Percentiles rank a stretch among this genome's conserved stretches.
Evolutionary conservation across 2,888 invertebrate genomes (phyloP).

Genomic region (Ochropleura plecta): DNA sequence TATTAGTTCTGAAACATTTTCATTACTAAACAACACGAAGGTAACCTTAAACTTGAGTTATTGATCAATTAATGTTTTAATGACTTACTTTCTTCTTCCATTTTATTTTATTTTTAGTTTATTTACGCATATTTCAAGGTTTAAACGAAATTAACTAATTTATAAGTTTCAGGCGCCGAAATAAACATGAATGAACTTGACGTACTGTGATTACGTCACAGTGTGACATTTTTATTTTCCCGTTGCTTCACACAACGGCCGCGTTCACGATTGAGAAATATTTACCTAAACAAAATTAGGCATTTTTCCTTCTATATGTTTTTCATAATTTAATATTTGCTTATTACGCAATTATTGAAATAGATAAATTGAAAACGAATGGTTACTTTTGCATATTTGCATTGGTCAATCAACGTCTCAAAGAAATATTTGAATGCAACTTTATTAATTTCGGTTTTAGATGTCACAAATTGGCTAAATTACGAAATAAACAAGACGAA

Average conservation of each 20-base stretch:
- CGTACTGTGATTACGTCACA: slow-evolving; percentile 22
- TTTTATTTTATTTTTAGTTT: slow-evolving; percentile 49
- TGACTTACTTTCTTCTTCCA: slow-evolving; percentile 86
- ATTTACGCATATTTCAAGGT: slow-evolving; percentile 39
- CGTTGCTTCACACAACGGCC: background rate
- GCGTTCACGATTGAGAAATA: slow-evolving; percentile 5
- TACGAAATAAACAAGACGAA: background rate
- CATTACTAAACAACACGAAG: slow-evolving; percentile 33
- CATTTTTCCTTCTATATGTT: background rate
- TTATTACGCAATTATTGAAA: no score
- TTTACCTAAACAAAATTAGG: background rate
- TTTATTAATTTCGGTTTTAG: background rate
- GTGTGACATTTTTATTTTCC: slow-evolving; percentile 38
- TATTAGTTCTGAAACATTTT: slow-evolving; percentile 90
- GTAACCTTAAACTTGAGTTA: slow-evolving; percentile 26
- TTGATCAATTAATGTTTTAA: background rate
- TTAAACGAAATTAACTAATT: slow-evolving; percentile 8
- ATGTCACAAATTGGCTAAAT: background rate
- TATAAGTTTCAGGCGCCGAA: slow-evolving; percentile 63
- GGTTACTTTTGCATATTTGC: no score
- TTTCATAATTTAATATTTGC: background rate
- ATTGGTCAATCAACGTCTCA: background rate
- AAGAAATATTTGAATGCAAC: background rate
- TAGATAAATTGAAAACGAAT: no score
- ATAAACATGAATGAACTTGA: slow-evolving; percentile 47